Evolutionary conservation across 2,113 vertebrate species (phyloP).

Genomic region (Microcebus murinus): DNA sequence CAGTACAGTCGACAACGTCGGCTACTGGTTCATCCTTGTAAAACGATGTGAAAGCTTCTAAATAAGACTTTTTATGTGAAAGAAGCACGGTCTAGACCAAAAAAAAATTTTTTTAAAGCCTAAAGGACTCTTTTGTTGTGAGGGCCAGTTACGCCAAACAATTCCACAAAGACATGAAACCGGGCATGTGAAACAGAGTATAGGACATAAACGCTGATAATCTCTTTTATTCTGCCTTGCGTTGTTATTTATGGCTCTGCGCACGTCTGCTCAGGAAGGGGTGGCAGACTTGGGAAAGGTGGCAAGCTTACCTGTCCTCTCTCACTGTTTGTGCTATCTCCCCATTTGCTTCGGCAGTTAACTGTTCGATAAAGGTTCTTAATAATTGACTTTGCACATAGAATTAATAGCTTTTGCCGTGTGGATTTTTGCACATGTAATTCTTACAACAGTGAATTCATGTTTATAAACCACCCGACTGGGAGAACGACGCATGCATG

Average conservation of each 20-base stretch:
- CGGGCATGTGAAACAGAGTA: neutral
- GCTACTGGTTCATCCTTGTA: neutral
- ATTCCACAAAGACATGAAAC: neutral
- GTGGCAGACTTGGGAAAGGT: neutral
- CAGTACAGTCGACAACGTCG: neutral
- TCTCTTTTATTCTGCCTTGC: neutral
- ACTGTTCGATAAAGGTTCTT: neutral
- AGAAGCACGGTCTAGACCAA: neutral
- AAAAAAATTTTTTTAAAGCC: neutral
- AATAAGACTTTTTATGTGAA: neutral
- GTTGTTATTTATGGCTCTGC: neutral
- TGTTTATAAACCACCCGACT: neutral
- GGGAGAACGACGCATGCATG: neutral
- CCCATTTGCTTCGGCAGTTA: neutral
- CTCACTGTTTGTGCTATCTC: neutral
- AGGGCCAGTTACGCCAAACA: neutral
- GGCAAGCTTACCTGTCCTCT: neutral
- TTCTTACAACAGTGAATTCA: neutral
- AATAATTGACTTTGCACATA: neutral
- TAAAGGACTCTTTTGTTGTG: neutral
- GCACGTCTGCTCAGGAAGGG: neutral
- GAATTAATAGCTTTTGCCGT: neutral
- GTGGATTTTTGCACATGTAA: too few relatives aligned
- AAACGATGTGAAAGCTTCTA: neutral
- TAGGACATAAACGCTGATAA: too few relatives aligned